phyloP scores from a whole-genome alignment of 2,888 invertebrate genomes.

The Cylloceria caligata region DNA sequence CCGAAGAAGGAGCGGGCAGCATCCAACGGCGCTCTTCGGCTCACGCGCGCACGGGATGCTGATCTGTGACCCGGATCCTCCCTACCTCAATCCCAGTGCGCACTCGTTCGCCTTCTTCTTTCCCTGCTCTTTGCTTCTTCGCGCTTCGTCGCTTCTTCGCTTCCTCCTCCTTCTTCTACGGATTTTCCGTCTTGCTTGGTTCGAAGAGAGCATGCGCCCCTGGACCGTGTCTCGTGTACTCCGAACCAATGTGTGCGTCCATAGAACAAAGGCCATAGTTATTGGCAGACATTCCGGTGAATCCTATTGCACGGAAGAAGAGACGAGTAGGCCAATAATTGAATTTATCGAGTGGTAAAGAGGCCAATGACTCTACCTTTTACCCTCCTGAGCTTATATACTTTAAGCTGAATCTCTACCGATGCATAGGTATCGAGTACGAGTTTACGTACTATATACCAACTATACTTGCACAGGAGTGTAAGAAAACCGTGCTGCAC shows the following conservation, averaged over 20 bases:
- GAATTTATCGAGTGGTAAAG: neutral
- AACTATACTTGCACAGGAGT: conserved; percentile 26
- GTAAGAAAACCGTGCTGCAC: conserved; percentile 69
- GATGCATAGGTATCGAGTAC: conserved; percentile 17
- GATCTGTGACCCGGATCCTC: conserved; percentile 85
- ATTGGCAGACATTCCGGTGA: conserved; percentile 12
- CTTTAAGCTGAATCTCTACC: neutral
- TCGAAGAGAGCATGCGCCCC: conserved; percentile 53
- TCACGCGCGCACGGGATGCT: conserved; percentile 79
- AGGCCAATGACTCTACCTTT: neutral
- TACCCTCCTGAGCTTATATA: neutral
- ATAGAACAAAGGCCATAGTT: neutral
- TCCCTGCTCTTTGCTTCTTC: conserved; percentile 64
- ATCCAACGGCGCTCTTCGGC: conserved; percentile 76
- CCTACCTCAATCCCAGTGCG: conserved; percentile 80
- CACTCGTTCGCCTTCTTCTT: conserved; percentile 77
- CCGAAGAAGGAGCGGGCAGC: conserved; percentile 72
- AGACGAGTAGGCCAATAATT: conserved; percentile 13
- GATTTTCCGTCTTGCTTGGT: conserved; percentile 53
- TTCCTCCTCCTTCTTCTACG: conserved; percentile 25
- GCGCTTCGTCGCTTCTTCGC: conserved; percentile 44
- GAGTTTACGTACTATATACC: conserved; percentile 1
- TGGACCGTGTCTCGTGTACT: conserved; percentile 55
- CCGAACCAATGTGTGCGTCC: conserved; percentile 10
- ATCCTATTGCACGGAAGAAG: conserved; percentile 15